A percentile compares a stretch with the other conserved stretches of the same genome.
These are phyloP conservation scores for Amphiura filiformis DNA, from an alignment of 35 echinoderm and acorn worm genomes.

Conservation along the genomic window DNA sequence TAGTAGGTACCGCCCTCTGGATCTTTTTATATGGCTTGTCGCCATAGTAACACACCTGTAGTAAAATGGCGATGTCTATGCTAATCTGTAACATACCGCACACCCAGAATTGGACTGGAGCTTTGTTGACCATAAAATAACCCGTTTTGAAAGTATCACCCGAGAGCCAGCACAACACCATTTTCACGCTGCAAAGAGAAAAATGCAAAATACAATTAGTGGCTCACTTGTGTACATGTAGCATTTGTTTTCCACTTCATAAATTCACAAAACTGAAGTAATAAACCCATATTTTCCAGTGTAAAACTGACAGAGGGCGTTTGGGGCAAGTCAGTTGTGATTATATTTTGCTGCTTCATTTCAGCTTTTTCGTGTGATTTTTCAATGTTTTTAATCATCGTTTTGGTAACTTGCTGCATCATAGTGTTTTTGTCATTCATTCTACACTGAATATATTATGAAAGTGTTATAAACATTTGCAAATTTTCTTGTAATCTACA, in stretches of 20 bases:
- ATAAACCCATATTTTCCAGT: not conserved
- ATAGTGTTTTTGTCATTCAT: too few species aligned
- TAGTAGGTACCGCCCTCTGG: conserved; percentile 38
- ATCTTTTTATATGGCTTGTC: conserved; percentile 19
- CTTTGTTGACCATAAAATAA: conserved; percentile 82
- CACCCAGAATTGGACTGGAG: conserved; percentile 82
- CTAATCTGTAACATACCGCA: conserved; percentile 86
- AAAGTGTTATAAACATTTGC: too few species aligned
- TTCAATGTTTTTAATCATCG: too few species aligned
- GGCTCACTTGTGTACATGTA: not conserved
- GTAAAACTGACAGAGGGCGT: too few species aligned
- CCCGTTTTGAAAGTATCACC: conserved; percentile 94
- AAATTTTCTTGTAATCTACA: too few species aligned
- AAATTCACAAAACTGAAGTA: too few species aligned
- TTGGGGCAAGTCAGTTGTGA: too few species aligned
- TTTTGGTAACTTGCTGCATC: too few species aligned
- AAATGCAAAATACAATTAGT: conserved; percentile 17
- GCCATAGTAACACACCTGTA: conserved; percentile 78
- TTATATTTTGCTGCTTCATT: too few species aligned
- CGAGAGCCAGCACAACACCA: conserved; percentile 93
- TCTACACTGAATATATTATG: too few species aligned
- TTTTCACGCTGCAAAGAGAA: conserved; percentile 67
- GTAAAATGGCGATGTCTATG: conserved; percentile 83
- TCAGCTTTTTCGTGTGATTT: too few species aligned
- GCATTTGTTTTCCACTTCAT: too few species aligned